Conservation (phyloP, 2,888 invertebrate species). For the Tridacna crocea region DNA sequence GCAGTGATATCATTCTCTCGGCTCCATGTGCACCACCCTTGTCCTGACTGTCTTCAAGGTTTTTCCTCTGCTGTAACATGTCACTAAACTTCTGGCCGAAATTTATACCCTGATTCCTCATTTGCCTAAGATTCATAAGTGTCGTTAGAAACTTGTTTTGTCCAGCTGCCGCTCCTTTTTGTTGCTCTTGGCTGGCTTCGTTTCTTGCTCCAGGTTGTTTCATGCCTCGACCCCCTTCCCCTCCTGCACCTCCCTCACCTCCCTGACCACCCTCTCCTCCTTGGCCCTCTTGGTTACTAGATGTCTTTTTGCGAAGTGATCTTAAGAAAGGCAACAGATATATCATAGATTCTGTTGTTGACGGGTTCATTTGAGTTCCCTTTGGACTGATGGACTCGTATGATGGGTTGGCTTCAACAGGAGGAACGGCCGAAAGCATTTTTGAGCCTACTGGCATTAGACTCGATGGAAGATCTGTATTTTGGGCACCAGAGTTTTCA, state of each 20-base stretch:
- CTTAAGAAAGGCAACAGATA: neutral
- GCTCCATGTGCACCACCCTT: neutral
- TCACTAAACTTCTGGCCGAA: neutral
- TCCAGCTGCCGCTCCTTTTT: neutral
- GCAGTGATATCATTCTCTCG: conserved; percentile 13
- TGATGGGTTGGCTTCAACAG: neutral
- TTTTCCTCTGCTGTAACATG: neutral
- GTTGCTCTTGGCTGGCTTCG: neutral
- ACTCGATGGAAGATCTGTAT: neutral
- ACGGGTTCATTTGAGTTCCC: neutral
- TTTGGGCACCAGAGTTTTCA: too few species aligned
- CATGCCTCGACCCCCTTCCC: neutral
- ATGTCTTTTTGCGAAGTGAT: neutral
- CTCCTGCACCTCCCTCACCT: neutral
- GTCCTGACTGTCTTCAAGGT: neutral
- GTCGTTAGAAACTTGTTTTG: neutral
- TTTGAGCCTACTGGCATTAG: neutral
- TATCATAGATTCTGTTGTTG: neutral
- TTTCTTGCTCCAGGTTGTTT: neutral
- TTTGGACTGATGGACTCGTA: neutral
- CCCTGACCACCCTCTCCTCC: neutral
- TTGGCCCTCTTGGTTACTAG: neutral
- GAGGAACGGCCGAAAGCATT: neutral
- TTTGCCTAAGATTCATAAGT: neutral
- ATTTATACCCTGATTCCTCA: conserved; percentile 3